These are phyloP conservation scores for Helobdella robusta DNA, from an alignment of 2,888 invertebrate genomes.

Conservation along the genomic window DNA sequence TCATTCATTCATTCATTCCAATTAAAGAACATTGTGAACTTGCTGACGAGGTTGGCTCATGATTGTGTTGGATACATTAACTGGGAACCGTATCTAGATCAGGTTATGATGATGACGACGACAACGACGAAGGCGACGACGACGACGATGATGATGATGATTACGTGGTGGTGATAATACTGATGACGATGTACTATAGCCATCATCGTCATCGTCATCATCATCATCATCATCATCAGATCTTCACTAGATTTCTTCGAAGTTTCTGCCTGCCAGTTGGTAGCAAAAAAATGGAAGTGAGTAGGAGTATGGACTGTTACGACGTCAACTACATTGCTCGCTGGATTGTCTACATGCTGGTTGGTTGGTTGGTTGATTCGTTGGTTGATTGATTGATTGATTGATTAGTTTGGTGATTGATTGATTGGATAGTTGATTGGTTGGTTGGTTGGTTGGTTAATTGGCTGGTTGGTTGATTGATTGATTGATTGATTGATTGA, in stretches of 20 bases:
- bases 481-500: background rate
- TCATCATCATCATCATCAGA: slow-evolving; percentile 37
- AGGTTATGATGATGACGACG: too few relatives aligned
- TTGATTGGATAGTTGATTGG: too few relatives aligned
- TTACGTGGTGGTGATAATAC: too few relatives aligned
- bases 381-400: too few relatives aligned
- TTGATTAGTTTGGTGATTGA: too few relatives aligned
- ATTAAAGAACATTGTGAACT: slow-evolving; percentile 60
- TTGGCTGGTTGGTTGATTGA: too few relatives aligned
- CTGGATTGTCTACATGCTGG: slow-evolving; percentile 57
- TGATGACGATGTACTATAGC: too few relatives aligned
- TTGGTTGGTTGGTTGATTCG: too few relatives aligned
- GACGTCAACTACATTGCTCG: slow-evolving; percentile 53
- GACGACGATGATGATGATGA: too few relatives aligned
- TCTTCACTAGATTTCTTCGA: slow-evolving; percentile 57
- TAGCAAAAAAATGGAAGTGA: slow-evolving; percentile 46
- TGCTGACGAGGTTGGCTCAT: slow-evolving; percentile 65
- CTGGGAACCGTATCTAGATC: slow-evolving; percentile 75
- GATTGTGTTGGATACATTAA: slow-evolving; percentile 72
- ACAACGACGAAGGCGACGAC: too few relatives aligned
- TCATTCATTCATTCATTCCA: too few relatives aligned
- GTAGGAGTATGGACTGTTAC: slow-evolving; percentile 48
- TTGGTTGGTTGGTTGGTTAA: too few relatives aligned
- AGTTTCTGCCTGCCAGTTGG: slow-evolving; percentile 70
- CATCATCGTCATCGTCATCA: background rate